Evolutionary conservation across 2,797 vertebrate species (phyloP).

Genomic region (Limosa lapponica): DNA sequence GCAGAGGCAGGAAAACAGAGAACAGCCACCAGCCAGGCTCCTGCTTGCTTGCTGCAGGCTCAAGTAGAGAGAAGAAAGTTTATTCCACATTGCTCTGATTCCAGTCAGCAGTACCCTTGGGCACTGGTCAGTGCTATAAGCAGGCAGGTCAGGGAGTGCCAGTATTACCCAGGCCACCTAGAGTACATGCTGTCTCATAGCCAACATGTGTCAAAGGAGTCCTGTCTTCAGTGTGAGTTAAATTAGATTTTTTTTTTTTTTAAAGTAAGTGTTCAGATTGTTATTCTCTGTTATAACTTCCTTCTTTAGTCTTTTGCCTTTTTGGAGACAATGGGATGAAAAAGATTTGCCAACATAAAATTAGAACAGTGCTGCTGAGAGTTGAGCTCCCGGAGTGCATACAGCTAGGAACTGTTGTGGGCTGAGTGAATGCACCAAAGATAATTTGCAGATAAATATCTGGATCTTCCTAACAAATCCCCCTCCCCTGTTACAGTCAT

Average conservation of each 20-base stretch:
- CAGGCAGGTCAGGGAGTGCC: not conserved
- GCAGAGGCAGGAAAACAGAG: not conserved
- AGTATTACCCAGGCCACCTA: not conserved
- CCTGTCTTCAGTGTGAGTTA: not conserved
- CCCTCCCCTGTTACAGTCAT: not conserved
- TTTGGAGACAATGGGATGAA: not conserved
- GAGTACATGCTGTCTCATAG: not conserved
- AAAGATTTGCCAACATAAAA: not conserved
- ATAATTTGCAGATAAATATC: not conserved
- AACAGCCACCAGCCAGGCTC: not conserved
- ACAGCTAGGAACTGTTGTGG: not conserved
- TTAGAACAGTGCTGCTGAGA: not conserved
- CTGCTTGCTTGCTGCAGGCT: not conserved
- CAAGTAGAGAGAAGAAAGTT: not conserved
- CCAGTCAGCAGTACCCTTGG: not conserved
- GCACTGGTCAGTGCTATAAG: not conserved
- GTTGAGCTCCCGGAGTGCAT: not conserved
- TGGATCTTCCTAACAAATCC: not conserved
- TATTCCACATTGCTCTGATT: not conserved
- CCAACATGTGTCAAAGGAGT: not conserved
- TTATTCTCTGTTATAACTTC: not conserved
- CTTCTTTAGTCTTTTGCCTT: not conserved
- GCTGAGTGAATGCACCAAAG: not conserved
- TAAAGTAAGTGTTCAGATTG: not conserved
- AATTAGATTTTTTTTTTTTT: not conserved